Percentiles rank a stretch among this genome's conserved stretches.
phyloP scores from a whole-genome alignment of 2,888 invertebrate genomes.

The Thalpophila matura region DNA sequence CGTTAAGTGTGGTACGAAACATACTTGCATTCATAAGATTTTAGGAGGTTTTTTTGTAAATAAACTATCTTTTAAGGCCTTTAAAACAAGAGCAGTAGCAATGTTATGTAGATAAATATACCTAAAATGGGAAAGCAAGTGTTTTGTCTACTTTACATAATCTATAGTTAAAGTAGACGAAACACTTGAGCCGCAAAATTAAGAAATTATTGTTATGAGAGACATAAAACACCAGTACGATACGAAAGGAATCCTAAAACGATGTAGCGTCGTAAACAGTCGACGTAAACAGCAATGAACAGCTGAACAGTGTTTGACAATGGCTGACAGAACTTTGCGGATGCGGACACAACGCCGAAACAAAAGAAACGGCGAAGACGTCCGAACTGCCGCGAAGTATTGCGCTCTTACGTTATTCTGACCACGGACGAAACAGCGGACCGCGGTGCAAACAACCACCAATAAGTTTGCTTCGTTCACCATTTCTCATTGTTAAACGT shows the following conservation, averaged over 20 bases:
- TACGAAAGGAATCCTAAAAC: background rate
- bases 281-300: constrained; percentile 1
- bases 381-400: background rate
- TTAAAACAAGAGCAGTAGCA: background rate
- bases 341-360: background rate
- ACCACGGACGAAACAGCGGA: background rate
- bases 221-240: background rate
- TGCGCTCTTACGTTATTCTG: constrained; percentile 6
- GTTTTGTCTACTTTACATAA: too few species aligned
- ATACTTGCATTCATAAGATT: too few species aligned
- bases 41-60: background rate
- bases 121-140: too few species aligned
- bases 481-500: constrained; percentile 6
- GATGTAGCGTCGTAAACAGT: background rate
- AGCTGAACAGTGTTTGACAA: background rate
- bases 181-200: background rate
- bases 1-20: too few species aligned
- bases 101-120: too few species aligned
- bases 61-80: background rate
- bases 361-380: background rate
- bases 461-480: constrained; percentile 1
- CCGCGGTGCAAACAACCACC: background rate
- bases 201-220: background rate
- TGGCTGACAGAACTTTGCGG: constrained; percentile 11
- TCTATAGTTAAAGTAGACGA: too few species aligned